Evolutionary conservation across 1,140 invertebrate species (phyloP), one percentile per base, ranked within the genome.

Genomic region (Drosophila kepulauana): DNA sequence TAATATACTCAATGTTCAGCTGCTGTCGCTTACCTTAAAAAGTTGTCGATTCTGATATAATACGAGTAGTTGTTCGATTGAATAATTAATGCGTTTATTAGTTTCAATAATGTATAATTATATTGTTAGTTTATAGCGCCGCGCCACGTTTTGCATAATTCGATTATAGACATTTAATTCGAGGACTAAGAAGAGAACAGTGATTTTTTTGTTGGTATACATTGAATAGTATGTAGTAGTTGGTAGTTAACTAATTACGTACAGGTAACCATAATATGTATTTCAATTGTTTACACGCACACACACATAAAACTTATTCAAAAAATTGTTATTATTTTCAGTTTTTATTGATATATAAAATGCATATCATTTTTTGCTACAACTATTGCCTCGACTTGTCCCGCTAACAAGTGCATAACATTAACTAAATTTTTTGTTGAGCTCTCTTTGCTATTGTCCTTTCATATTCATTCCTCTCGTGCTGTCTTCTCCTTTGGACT

Each of bases 241-340:
- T 49, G 35, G 45, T 52, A 62, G 43, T 57, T 48, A 63, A 70
- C 45, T 70, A 75, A 75, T 75, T 75, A 70, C 66, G 73, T 70
- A 71, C 16, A 52, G 62, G 41, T 58, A 64, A 64, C 58, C 67
- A 63, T 49, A 63, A 63, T 49, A 63, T 51, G 52, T 66, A 30
- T 49, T 30, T 57, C 38, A 54, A 35, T 25, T 25, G 13, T 64
- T 30, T 61, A 62, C 41, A 85, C 46, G 67, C 62, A 73, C 69
- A 79, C 69, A 79, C 82, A 87, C 84, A 72, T 87, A 87, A 87
- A 87, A 88, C 82, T 87, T 87, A 88, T 88, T 69, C 80, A 88
- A 87, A 87, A 87, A 75, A 30, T 25, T 25, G 79, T 78, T 6
- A 13, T 57, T 56, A 20, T 38, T 57, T 28, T 33, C 11, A 25